Base-by-base conservation (phyloP, 2,113 vertebrate genomes). In the Salminus brasiliensis region DNA sequence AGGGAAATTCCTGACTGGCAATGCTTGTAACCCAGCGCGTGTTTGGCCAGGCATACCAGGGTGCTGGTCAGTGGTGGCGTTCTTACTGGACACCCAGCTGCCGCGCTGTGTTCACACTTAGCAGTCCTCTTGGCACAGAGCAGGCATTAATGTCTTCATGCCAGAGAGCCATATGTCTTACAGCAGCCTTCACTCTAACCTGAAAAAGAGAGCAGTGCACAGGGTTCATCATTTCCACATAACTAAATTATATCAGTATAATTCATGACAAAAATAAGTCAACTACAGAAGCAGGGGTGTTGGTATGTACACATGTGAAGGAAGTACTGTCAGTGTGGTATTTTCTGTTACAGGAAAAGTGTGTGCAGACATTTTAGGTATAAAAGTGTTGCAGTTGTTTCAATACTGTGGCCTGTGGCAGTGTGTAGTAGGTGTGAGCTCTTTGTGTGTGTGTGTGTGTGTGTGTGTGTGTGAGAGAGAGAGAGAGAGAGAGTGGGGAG, bases 91-190 rank as follows among this genome's bases (percentile, higher is more conserved):
- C 79, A 77, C 86, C 88, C 89, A 89, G 88, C 88, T 92, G 90
- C 87, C 90, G 78, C 36, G 34, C 82, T 86, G 84, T 74, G 81
- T 91, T 91, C 88, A 83, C 89, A 88, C 88, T 77, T 84, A 80
- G 76, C 81, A 80, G 67, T 68, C 16, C 62, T 81, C 76, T 88
- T 91, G 87, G 84, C 85, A 83, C 89, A 83, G 90, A 90, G 89
- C 88, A 92, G 88, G 87, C 78, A 84, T 86, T 85, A 87, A 90
- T 91, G 88, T 85, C 89, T 82, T 70, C 83, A 74, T 88, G 87
- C 84, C 83, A 84, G 65, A 72, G 80, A 85, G 72, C 70, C 76
- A 83, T 66, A 76, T 71, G 72, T 87, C 81, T 71, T 81, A 41
- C 78, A 83, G 75, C 68, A 68, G 30, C n/a, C 36, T 43, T 10